Base-by-base conservation (phyloP, 2,113 vertebrate species). In the Eudyptes chrysolophus region DNA sequence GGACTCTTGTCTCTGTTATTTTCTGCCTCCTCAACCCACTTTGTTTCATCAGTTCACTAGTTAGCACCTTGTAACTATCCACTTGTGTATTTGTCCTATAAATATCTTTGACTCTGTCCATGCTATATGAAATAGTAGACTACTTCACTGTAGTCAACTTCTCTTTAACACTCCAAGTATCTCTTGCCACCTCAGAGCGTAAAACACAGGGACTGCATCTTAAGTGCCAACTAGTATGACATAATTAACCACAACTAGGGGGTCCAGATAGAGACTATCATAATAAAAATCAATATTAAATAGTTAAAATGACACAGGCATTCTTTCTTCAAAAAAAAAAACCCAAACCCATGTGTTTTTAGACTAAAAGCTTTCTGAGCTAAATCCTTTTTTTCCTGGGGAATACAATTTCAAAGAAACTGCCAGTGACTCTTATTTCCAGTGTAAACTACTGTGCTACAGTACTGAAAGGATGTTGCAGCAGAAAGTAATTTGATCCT, bases 401-500 rank as follows among this genome's bases (percentile, higher is more conserved):
- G 24, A 24, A 54, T 24, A 13, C 11, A 16, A 72, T 66, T 86
- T 81, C 68, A 88, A 68, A 84, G 32, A 58, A 72, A 51, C 18
- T 58, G 75, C 7, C 57, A 79, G 44, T 26, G 36, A 78, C 54
- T 42, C 46, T 62, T 70, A 38, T 42, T 88, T 84, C 40, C 42
- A 75, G 19, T 36, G 32, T 51, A 62, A 93, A 80, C n/a, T 69
- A 58, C 78, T 38, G 42, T 36, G 46, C 22, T 34, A 46, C 19
- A 54, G 13, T n/a, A 82, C 74, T 85, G 51, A 76, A 86, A 88
- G 54, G 40, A 94, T 40, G 54, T 34, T 55, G 48, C 44, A 69
- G 30, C 12, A 85, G 54, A 66, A 93, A 74, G 92, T 64, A 96
- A 88, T 61, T 82, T 75, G 71, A 95, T 92, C 93, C 89, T 57